Base-by-base conservation (phyloP, 2,888 invertebrate genomes). In the Antitype chi region DNA sequence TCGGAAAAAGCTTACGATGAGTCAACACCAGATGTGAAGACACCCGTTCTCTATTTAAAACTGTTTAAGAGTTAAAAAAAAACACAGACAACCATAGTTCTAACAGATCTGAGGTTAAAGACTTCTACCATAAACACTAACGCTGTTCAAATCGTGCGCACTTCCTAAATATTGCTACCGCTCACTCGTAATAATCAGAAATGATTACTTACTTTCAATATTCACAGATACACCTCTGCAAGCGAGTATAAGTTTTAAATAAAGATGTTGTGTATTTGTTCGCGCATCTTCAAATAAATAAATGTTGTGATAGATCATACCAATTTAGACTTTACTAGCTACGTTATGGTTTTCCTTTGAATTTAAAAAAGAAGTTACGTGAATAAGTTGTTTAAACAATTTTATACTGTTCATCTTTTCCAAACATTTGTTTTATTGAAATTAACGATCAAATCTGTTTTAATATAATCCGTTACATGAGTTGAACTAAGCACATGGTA, bases 251-350 rank as follows among this genome's bases (percentile, higher is more conserved):
- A 74, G 32, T 59, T 76, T 66, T 70, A 77, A 74, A 85, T 84
- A 79, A 77, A 86, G 78, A 74, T 25, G 28, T 60, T 82, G 82
- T 86, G 55, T 86, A 79, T 86, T 82, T 82, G 38, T 74, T 74
- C 70, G 13, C 57, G n/a, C 20, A 28, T 66, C 52, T 70, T 87
- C 78, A 87, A 87, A 86, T 86, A 86, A 86, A 87, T 86, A 87
- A 81, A 86, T 71, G 85, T 82, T 86, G 64, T 78, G 85, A 82
- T 86, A 82, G 68, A 80, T 82, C 78, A 82, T 74, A 80, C 64
- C 53, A 77, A 84, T 82, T 76, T 76, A 76, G 72, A 84, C 47
- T 76, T 79, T 75, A 81, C 71, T 72, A 38, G 43, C 63, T 47
- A 38, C 64, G 67, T 84, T 80, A 83, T 82, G 38, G 62, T 67